phyloP scores from a whole-genome alignment of 2,797 vertebrate genomes.

The Urophycis tenuis region DNA sequence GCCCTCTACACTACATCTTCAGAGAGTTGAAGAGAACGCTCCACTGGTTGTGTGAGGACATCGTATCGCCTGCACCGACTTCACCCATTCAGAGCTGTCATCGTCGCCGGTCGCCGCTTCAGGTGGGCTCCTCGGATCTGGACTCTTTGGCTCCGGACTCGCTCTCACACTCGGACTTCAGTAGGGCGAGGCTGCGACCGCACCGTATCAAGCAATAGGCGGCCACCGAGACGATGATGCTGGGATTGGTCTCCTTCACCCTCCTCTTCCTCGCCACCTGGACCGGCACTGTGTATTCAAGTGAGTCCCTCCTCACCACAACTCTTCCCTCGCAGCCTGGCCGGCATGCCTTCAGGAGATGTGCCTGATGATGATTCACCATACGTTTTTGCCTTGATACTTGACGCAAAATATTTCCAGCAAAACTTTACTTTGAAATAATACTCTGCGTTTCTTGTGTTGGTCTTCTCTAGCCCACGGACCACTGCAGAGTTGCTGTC shows the following conservation, averaged over 20 bases:
- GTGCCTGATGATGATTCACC: background rate
- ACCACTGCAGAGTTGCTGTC: constrained; percentile 25
- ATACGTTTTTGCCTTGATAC: background rate
- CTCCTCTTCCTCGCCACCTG: constrained; percentile 39
- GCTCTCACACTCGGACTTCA: no score
- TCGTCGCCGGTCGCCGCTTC: no score
- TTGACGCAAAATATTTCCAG: background rate
- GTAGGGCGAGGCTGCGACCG: background rate
- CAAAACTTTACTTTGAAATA: background rate
- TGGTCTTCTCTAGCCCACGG: constrained; percentile 30
- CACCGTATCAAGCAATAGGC: no score
- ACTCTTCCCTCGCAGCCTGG: background rate
- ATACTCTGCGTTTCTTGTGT: background rate
- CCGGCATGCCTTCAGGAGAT: background rate
- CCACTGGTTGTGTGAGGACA: background rate
- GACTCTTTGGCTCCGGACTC: no score
- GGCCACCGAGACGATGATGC: constrained; percentile 40
- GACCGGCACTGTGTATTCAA: constrained; percentile 26
- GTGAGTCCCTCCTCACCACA: constrained; percentile 49
- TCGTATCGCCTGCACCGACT: background rate
- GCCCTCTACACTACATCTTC: background rate
- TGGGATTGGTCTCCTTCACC: constrained; percentile 9
- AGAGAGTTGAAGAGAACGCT: background rate
- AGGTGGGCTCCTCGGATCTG: no score
- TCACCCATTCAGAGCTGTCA: constrained; percentile 8